Percentiles rank a stretch among this genome's conserved stretches.
Conservation (phyloP, 2,888 invertebrate genomes). For the Lottia gigantea region DNA sequence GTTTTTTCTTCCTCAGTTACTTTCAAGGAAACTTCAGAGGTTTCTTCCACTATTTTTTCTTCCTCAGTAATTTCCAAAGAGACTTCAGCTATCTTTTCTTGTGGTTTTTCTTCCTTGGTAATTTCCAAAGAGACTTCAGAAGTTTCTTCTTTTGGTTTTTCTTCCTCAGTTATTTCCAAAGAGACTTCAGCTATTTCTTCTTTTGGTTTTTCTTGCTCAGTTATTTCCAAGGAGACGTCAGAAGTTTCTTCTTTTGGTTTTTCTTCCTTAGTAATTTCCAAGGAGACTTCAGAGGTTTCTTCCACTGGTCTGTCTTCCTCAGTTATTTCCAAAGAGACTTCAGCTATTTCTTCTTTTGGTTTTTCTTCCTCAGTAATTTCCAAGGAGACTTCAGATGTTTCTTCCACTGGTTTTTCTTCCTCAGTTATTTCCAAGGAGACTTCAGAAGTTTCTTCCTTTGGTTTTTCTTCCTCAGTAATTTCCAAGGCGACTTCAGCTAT, state of each 20-base stretch:
- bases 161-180: neutral
- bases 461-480: neutral
- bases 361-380: neutral
- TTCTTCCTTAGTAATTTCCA: conserved; percentile 5
- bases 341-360: neutral
- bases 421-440: neutral
- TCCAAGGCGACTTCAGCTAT: neutral
- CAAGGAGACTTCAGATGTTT: neutral
- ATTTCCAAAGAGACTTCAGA: neutral
- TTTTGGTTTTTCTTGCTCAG: neutral
- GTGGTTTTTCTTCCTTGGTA: conserved; percentile 7
- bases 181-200: neutral
- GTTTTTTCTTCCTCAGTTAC: conserved; percentile 12
- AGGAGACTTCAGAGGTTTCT: neutral
- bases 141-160: neutral
- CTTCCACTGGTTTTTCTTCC: neutral
- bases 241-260: neutral
- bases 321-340: neutral
- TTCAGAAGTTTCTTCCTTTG: neutral
- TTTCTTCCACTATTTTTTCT: neutral
- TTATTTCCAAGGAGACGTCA: neutral
- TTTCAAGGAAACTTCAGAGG: neutral
- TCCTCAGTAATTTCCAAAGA: neutral
- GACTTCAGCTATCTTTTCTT: conserved; percentile 13
- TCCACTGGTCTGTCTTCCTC: conserved; percentile 2